These are phyloP conservation scores for Ladona fulva DNA, from an alignment of 1,140 invertebrate species.

Conservation along the genomic window DNA sequence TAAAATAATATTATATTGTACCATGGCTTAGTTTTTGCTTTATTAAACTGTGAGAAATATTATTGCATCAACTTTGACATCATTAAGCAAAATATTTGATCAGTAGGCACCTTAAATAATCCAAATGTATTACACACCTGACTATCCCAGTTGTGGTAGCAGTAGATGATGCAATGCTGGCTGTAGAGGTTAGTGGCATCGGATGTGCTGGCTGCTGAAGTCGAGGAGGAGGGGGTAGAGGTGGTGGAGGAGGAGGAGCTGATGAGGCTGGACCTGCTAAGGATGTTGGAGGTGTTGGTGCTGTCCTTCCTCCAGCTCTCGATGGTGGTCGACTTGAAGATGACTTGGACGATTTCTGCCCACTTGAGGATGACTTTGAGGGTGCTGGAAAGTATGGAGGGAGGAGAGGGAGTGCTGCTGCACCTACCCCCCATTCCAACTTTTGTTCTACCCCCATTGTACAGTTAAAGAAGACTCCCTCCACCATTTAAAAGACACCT, in stretches of 20 bases:
- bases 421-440: not conserved
- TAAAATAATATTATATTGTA: too few species aligned
- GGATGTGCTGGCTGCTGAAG: not conserved
- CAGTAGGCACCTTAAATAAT: too few species aligned
- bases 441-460: slow-evolving; percentile 5
- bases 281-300: not conserved
- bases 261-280: not conserved
- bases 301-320: not conserved
- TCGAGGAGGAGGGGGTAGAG: not conserved
- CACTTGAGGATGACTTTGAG: not conserved
- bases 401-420: not conserved
- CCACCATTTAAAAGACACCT: not conserved
- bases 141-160: not conserved
- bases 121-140: not conserved
- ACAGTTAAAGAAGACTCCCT: not conserved
- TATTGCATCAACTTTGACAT: too few species aligned
- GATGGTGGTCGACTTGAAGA: not conserved
- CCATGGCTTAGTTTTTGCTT: too few species aligned
- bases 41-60: too few species aligned
- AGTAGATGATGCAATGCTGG: not conserved
- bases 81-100: too few species aligned
- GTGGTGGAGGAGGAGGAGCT: not conserved
- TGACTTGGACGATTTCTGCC: not conserved
- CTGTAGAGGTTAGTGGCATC: not conserved
- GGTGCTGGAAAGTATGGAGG: not conserved